A percentile compares a stretch with the other conserved stretches of the same genome.
Conservation (phyloP, 2,888 invertebrate species). For the Formica aserva region DNA sequence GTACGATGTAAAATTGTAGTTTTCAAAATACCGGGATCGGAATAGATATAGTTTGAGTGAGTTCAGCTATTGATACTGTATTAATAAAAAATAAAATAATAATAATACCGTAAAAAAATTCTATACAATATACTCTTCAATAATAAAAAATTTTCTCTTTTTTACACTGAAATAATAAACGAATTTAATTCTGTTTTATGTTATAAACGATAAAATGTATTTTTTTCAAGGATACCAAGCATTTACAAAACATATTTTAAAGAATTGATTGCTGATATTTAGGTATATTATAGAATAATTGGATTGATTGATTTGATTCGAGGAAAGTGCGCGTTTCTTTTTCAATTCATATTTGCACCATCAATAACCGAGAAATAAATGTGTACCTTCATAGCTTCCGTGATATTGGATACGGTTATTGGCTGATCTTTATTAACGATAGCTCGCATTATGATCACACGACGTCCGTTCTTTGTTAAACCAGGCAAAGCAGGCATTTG, state of each 20-base stretch:
- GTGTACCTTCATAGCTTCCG: constrained; percentile 90
- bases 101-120: neutral
- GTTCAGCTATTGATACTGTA: neutral
- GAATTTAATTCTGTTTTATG: neutral
- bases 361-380: neutral
- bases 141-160: neutral
- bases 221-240: neutral
- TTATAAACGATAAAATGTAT: neutral
- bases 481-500: constrained; percentile 93
- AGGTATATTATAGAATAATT: neutral
- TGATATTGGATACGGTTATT: constrained; percentile 89
- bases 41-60: neutral
- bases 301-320: neutral
- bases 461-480: constrained; percentile 92
- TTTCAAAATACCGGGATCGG: neutral
- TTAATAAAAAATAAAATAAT: neutral
- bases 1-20: neutral
- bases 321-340: neutral
- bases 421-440: constrained; percentile 89
- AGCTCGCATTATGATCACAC: constrained; percentile 92
- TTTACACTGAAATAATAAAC: neutral
- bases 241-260: neutral
- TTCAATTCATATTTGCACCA: neutral
- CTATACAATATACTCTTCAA: neutral
- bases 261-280: neutral